Evolutionary conservation across 2,888 invertebrate genomes (phyloP), one percentile per base, ranked within the genome.

Genomic region (Lithophane ornitopus): DNA sequence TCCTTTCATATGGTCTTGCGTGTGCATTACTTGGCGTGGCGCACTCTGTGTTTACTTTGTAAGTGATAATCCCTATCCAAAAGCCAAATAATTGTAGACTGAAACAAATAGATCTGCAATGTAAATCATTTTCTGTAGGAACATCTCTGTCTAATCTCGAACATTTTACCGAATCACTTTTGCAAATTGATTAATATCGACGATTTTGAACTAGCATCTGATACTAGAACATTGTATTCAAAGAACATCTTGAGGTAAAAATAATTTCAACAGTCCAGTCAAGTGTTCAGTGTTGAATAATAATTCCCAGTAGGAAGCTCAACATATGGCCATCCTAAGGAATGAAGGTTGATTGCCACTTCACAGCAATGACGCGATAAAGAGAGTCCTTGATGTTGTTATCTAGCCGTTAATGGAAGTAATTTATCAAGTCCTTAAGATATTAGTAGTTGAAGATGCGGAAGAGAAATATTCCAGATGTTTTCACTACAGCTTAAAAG

Each of bases 331-430:
- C 2, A 34, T 63, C 62, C 46, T 59, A 11, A 67, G 44, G 28
- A 58, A 34, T 19, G 70, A 69, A 74, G 58, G 66, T 58, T 54
- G 66, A 81, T 68, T 62, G 28, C 56, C 76, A 82, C 87, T 87
- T 70, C 39, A 74, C 3, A n/a, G 49, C 59, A 75, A 59, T 75
- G 49, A 46, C n/a, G 39, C 41, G 71, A 84, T 76, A 69, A 54
- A 22, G 52, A 39, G 41, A 62, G 26, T 46, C 78, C 70, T 78
- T 78, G 74, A 67, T 67, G n/a, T 67, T 58, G 26, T 67, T 67
- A 70, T 75, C 71, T 44, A 41, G 26, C 41, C 39, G 63, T 41
- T 68, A 80, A 83, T 84, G n/a, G 44, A 46, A 46, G 34, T 80
- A 70, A 82, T 82, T 82, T 74, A 70, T 54, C 70, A 68, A 63